phyloP scores from a whole-genome alignment of 2,113 vertebrate species.

The Hypocryptadius cinnamomeus region DNA sequence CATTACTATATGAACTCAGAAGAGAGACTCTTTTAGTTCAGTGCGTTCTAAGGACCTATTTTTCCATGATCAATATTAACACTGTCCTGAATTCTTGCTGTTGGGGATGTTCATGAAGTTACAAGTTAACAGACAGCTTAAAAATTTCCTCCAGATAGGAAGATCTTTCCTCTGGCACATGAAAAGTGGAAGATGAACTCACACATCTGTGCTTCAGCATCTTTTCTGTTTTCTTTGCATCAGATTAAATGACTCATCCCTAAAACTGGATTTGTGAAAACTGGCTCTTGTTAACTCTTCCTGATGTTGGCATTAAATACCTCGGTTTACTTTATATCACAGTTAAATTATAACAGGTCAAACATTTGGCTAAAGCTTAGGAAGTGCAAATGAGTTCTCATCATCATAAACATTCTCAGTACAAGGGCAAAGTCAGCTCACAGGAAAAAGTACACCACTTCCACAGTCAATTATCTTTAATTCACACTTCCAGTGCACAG shows the following conservation, averaged over 20 bases:
- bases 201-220: not conserved
- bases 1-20: not conserved
- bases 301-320: not conserved
- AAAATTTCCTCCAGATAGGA: not conserved
- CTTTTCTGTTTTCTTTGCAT: not conserved
- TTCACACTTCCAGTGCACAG: not conserved
- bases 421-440: not conserved
- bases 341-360: not conserved
- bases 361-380: conserved; percentile 6
- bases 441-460: not conserved
- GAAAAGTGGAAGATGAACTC: not conserved
- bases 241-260: not conserved
- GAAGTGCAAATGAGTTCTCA: not conserved
- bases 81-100: not conserved
- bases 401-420: not conserved
- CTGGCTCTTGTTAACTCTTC: not conserved
- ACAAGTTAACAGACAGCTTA: not conserved
- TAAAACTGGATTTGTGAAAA: not conserved
- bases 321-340: not conserved
- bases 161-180: not conserved
- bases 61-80: not conserved
- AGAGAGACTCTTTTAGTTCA: not conserved
- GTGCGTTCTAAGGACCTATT: not conserved
- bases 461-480: not conserved
- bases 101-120: not conserved